A percentile compares a stretch with the other conserved stretches of the same genome.
Evolutionary conservation across 1,140 invertebrate species (phyloP).

Genomic region (Diorhabda elongata): DNA sequence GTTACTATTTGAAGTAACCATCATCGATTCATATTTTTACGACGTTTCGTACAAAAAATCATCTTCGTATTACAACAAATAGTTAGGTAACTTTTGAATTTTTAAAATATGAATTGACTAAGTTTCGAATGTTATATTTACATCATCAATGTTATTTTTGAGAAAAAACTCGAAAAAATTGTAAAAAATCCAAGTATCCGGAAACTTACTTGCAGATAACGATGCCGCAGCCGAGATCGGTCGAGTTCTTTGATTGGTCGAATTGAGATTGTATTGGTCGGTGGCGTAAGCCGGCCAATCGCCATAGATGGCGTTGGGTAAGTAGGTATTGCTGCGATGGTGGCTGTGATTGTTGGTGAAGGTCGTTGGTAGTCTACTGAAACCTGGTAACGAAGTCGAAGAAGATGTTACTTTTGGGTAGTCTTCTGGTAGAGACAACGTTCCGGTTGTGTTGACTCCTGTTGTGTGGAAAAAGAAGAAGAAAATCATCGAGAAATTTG

Average conservation of each 20-base stretch:
- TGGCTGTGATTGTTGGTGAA: slow-evolving; percentile 29
- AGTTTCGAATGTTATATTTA: too few species aligned
- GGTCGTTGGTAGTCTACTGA: slow-evolving; percentile 37
- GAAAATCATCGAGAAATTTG: too few species aligned
- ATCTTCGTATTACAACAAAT: too few species aligned
- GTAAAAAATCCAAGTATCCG: too few species aligned
- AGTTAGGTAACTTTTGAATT: too few species aligned
- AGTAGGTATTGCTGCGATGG: slow-evolving; percentile 26
- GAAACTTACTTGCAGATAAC: slow-evolving; percentile 51
- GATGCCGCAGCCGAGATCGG: slow-evolving; percentile 48
- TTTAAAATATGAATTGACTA: too few species aligned
- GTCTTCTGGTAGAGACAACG: slow-evolving; percentile 34
- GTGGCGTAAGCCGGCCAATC: slow-evolving; percentile 24
- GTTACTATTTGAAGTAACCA: too few species aligned
- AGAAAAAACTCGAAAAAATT: too few species aligned
- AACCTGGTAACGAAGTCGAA: slow-evolving; percentile 35
- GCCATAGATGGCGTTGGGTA: slow-evolving; percentile 29
- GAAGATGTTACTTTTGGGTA: slow-evolving; percentile 36
- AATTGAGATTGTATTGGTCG: slow-evolving; percentile 22
- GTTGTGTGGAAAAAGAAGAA: slow-evolving; percentile 7
- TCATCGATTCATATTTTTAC: too few species aligned
- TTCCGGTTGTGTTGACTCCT: slow-evolving; percentile 35
- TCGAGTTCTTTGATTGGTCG: slow-evolving; percentile 24
- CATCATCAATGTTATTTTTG: too few species aligned
- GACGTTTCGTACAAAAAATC: too few species aligned